These are phyloP conservation scores for Drosophila insularis DNA, from an alignment of 1,140 invertebrate genomes.

Conservation along the genomic window DNA sequence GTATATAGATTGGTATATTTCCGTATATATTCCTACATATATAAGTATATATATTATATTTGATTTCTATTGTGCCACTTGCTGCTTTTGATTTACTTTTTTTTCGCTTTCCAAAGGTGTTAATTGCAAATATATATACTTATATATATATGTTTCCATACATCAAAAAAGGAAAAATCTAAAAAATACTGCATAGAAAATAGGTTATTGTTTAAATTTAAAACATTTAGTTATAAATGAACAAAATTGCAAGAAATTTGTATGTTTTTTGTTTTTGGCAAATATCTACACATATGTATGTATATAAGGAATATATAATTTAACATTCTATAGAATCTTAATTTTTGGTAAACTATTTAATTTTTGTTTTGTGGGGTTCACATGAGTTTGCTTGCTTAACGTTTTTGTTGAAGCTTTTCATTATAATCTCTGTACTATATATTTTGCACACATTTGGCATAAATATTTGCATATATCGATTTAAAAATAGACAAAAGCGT, in stretches of 20 bases:
- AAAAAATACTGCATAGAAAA: slow-evolving; percentile 1
- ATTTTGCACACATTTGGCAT: neutral
- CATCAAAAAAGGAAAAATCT: neutral
- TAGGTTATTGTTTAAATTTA: neutral
- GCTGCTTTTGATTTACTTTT: neutral
- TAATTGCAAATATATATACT: neutral
- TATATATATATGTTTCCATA: neutral
- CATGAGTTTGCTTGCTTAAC: too few species aligned
- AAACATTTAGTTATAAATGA: neutral
- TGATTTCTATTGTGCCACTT: neutral
- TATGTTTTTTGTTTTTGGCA: too few species aligned
- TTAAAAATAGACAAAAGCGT: slow-evolving; percentile 12
- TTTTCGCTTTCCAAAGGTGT: neutral
- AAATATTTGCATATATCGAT: neutral
- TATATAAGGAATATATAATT: too few species aligned
- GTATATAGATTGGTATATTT: too few species aligned
- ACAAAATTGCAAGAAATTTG: neutral
- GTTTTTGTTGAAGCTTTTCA: too few species aligned
- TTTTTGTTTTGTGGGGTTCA: too few species aligned
- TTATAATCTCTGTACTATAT: neutral
- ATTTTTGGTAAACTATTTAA: too few species aligned
- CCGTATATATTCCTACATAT: too few species aligned
- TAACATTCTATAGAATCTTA: too few species aligned
- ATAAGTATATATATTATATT: neutral
- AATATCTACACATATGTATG: too few species aligned